Base-by-base conservation (phyloP, 2,797 vertebrate species). In the Valencia hispanica region DNA sequence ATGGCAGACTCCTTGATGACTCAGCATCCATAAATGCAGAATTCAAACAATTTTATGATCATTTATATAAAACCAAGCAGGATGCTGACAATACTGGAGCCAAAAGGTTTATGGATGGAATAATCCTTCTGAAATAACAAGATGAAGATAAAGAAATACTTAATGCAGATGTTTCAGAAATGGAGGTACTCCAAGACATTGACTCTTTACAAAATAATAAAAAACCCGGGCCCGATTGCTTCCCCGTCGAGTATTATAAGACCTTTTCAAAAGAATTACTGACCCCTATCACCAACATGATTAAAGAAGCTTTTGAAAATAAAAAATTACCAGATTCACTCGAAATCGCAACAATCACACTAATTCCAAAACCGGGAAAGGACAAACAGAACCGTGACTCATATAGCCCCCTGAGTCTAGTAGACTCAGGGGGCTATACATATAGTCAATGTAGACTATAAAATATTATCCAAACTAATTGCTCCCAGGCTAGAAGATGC, bases 301-400 rank as follows among this genome's bases (percentile, higher is more conserved):
- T 69, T 27, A 48, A 48, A 48, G 47, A 48, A 48, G 15, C 47
- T 18, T 20, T 48, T 10, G 15, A 48, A 48, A 48, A 17, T 30
- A 4, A 45, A 30, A 68, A 8, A 47, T 17, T 15, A 6, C 66
- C 39, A 30, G 39, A 59, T 20, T 63, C 57, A 63, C 17, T 73
- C 30, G 57, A 73, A 48, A 55, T 45, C 0, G 47, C 47, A 74
- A 53, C 61, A 74, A 65, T 50, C 14, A 74, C 8, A 11, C 4
- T 53, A 53, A 14, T 69, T 27, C 43, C n/a, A 8, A 69, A 47
- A 18, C 41, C 5, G 4, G 66, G 9, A 0, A 45, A 68, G 17
- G 34, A 74, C 3, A 66, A 66, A 32, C 17, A 51, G 45, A 74
- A 51, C 50, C 66, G 41, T 34, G 59, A 74, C 48, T 32, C 25